Conservation (phyloP, 2,113 vertebrate genomes). For the Laterallus jamaicensis region DNA sequence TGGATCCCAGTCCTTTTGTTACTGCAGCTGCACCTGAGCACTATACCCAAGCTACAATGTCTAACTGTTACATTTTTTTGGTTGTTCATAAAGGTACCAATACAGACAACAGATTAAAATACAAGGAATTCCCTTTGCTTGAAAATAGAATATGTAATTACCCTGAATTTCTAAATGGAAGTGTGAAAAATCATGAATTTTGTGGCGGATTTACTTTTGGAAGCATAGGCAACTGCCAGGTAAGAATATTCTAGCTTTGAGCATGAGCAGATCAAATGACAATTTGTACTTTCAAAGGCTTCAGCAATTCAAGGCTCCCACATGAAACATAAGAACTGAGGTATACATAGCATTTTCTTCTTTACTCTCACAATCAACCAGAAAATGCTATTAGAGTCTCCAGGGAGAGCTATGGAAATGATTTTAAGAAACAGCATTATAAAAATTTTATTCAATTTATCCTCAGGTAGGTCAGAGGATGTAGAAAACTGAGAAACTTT, state of each 20-base stretch:
- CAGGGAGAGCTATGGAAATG: too few species aligned
- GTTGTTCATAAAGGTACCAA: not conserved
- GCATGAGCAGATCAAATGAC: not conserved
- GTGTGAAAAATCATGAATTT: not conserved
- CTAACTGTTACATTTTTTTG: not conserved
- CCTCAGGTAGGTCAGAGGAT: not conserved
- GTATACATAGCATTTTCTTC: not conserved
- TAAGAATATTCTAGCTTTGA: not conserved
- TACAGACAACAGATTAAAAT: slow-evolving; percentile 1
- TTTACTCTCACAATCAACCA: not conserved
- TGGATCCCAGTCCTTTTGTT: not conserved
- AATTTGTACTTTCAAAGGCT: not conserved
- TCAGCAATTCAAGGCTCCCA: not conserved
- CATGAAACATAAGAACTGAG: not conserved
- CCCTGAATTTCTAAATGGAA: not conserved
- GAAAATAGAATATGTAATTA: not conserved
- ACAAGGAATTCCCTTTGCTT: not conserved
- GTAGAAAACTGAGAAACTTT: not conserved
- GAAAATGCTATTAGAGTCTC: too few species aligned
- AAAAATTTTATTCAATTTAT: not conserved
- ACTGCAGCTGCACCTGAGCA: not conserved
- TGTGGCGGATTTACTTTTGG: slow-evolving; percentile 10
- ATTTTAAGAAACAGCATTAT: not conserved
- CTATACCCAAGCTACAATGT: not conserved
- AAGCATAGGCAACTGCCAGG: not conserved